Conservation (phyloP, 2,113 vertebrate genomes). For the Phycodurus eques region DNA sequence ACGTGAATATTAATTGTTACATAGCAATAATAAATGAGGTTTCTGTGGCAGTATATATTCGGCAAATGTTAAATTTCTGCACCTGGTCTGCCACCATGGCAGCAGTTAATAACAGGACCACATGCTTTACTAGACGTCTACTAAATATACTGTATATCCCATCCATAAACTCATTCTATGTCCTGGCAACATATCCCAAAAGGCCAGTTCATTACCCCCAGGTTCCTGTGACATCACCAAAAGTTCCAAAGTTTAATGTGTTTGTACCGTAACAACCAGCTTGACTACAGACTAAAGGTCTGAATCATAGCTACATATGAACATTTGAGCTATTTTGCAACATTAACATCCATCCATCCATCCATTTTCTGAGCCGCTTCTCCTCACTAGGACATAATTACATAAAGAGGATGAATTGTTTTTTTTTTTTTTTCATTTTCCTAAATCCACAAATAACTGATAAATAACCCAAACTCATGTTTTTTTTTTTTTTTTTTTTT, state of each 20-base stretch:
- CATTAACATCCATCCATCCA: neutral
- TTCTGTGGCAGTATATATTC: neutral
- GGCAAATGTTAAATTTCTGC: neutral
- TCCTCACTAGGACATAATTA: neutral
- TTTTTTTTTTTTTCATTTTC: neutral
- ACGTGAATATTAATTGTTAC: neutral
- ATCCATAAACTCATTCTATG: neutral
- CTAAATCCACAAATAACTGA: neutral
- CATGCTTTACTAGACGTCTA: neutral
- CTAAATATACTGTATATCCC: neutral
- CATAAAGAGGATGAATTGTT: neutral
- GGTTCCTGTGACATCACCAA: slow-evolving; percentile 3
- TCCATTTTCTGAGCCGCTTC: too few species aligned
- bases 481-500: too few species aligned
- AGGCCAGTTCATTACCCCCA: neutral
- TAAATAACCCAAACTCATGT: neutral
- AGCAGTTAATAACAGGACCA: neutral
- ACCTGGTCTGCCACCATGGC: neutral
- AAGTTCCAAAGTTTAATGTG: neutral
- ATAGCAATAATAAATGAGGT: neutral
- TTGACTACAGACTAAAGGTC: neutral
- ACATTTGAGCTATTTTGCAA: neutral
- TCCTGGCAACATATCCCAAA: slow-evolving; percentile 1
- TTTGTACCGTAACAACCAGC: neutral
- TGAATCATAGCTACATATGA: neutral